Percentiles rank a stretch among this genome's conserved stretches.
Evolutionary conservation across 2,888 invertebrate species (phyloP).

Genomic region (Hermodice carunculata): DNA sequence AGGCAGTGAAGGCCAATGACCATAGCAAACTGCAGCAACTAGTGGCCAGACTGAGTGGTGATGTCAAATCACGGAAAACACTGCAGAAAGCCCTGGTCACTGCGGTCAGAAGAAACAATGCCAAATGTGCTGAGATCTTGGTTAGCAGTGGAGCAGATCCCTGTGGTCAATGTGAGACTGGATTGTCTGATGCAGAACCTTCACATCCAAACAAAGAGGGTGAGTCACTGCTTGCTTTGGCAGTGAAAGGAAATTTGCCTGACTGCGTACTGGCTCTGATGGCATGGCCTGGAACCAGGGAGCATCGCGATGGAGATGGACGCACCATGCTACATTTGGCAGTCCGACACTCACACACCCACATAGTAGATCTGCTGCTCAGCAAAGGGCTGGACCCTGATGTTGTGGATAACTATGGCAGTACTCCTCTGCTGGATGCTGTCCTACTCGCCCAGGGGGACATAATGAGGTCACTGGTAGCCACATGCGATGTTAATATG

Average conservation of each 20-base stretch:
- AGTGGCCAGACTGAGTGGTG: too few relatives aligned
- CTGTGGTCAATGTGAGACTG: too few relatives aligned
- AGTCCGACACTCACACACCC: not conserved
- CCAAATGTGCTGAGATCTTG: too few relatives aligned
- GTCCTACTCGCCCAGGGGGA: constrained; percentile 1
- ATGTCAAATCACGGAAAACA: too few relatives aligned
- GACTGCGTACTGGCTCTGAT: not conserved
- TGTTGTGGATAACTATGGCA: constrained; percentile 6
- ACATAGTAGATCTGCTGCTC: constrained; percentile 6
- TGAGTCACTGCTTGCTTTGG: constrained; percentile 9
- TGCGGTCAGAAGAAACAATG: too few relatives aligned
- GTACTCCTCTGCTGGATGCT: constrained; percentile 6
- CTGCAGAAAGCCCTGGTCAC: too few relatives aligned
- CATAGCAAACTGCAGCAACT: too few relatives aligned
- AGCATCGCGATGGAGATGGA: constrained; percentile 10
- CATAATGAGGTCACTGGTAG: constrained; percentile 2
- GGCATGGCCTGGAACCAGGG: not conserved
- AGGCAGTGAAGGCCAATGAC: too few relatives aligned
- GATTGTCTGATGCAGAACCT: too few relatives aligned
- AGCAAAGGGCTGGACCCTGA: not conserved
- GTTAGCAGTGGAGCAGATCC: too few relatives aligned
- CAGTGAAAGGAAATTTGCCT: not conserved
- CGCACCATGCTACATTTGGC: constrained; percentile 8
- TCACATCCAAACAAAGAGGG: constrained; percentile 3
- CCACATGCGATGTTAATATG: constrained; percentile 4